Percentiles rank a stretch among this genome's conserved stretches.
Conservation (phyloP, 1,140 invertebrate species). For the Leptinotarsa undecemlineata region DNA sequence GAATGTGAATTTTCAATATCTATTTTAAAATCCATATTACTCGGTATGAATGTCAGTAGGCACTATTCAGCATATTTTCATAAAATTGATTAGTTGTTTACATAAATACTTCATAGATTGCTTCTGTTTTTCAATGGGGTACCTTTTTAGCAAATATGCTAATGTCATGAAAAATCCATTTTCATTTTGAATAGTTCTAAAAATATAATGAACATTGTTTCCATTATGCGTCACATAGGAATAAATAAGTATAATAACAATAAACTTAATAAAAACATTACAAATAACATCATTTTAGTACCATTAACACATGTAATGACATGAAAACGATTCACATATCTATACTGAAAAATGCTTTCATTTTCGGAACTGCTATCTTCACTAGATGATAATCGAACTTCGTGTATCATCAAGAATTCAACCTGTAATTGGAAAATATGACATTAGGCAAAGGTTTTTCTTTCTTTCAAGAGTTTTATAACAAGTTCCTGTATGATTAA, state of each 20-base stretch:
- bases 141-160: too few relatives aligned
- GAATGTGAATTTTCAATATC: too few relatives aligned
- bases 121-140: too few relatives aligned
- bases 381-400: constrained; percentile 31
- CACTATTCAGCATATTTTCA: too few relatives aligned
- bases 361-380: constrained; percentile 29
- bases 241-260: constrained; percentile 36
- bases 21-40: too few relatives aligned
- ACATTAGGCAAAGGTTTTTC: neutral
- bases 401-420: constrained; percentile 47
- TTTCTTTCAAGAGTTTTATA: too few relatives aligned
- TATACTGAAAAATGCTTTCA: constrained; percentile 19
- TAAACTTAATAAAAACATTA: constrained; percentile 40
- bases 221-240: constrained; percentile 16
- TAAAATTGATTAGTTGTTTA: too few relatives aligned
- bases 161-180: neutral
- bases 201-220: neutral
- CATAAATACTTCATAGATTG: too few relatives aligned
- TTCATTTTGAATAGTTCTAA: constrained; percentile 24
- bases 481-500: too few relatives aligned
- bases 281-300: constrained; percentile 35
- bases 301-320: constrained; percentile 33
- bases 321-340: constrained; percentile 31
- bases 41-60: too few relatives aligned
- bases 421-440: constrained; percentile 37